These are phyloP conservation scores for Drosophila nasuta DNA, from an alignment of 1,140 invertebrate genomes.

Conservation along the genomic window DNA sequence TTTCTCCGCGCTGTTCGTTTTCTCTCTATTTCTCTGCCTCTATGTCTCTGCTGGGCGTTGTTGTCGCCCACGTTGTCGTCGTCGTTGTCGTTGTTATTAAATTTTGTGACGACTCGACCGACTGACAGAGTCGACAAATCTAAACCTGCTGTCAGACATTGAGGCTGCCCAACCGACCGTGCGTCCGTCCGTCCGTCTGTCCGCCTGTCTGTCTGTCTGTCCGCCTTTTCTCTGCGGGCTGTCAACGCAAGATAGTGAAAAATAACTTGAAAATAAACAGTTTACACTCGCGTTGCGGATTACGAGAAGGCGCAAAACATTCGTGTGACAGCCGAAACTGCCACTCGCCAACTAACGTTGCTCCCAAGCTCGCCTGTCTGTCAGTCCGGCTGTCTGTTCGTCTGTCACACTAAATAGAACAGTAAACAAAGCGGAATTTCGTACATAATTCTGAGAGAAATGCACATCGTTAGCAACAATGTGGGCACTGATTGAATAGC, in stretches of 20 bases:
- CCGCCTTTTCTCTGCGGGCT: constrained; percentile 18
- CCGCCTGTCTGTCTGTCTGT: neutral
- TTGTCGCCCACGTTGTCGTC: constrained; percentile 22
- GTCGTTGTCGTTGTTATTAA: constrained; percentile 48
- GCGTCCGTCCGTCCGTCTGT: too few relatives aligned
- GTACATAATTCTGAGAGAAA: constrained; percentile 30
- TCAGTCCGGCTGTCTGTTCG: neutral
- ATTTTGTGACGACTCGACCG: constrained; percentile 46
- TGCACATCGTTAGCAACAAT: constrained; percentile 43
- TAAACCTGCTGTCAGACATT: constrained; percentile 49
- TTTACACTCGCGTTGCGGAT: constrained; percentile 42
- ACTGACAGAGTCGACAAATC: constrained; percentile 35
- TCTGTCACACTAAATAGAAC: constrained; percentile 29
- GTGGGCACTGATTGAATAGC: constrained; percentile 32
- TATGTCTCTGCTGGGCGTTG: constrained; percentile 33
- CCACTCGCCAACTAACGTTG: constrained; percentile 8
- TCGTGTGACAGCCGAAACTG: constrained; percentile 18
- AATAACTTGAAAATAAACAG: constrained; percentile 67
- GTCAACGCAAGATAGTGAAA: constrained; percentile 64
- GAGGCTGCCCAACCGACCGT: neutral
- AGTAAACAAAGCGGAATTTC: constrained; percentile 36
- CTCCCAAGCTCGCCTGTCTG: neutral
- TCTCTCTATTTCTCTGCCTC: constrained; percentile 7
- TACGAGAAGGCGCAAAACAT: constrained; percentile 28
- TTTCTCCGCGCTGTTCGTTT: constrained; percentile 7